Evolutionary conservation across 1,140 invertebrate species (phyloP).

Genomic region (Hyphantria cunea): DNA sequence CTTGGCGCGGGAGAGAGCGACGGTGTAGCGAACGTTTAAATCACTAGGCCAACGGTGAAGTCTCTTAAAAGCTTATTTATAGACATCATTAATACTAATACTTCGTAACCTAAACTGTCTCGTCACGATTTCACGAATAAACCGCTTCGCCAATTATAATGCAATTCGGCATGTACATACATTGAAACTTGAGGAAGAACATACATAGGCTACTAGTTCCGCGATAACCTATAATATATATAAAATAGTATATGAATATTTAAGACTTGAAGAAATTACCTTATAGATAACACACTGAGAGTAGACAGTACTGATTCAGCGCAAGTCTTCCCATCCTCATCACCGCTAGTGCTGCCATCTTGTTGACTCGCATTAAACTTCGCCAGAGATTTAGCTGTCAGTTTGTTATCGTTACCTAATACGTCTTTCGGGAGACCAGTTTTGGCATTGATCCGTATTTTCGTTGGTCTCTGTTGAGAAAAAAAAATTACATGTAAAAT

Average conservation of each 20-base stretch:
- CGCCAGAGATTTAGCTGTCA: conserved; percentile 87
- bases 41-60: no score
- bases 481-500: conserved; percentile 1
- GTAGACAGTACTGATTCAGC: conserved; percentile 87
- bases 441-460: conserved; percentile 87
- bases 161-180: no score
- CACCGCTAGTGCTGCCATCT: conserved; percentile 25
- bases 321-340: conserved; percentile 78
- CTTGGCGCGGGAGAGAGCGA: no score
- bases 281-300: conserved; percentile 86
- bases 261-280: conserved; percentile 41
- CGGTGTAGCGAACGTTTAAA: no score
- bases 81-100: no score
- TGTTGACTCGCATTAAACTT: conserved; percentile 84
- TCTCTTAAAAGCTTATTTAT: no score
- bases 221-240: no score
- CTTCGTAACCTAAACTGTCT: no score
- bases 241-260: not conserved
- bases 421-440: conserved; percentile 89
- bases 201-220: no score
- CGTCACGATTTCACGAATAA: no score
- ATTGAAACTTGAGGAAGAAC: no score
- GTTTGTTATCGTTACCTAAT: conserved; percentile 82
- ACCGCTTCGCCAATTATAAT: no score
- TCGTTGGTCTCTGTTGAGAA: conserved; percentile 71